Base-by-base conservation (phyloP, 2,113 vertebrate genomes). In the Vulpes ferrilata region DNA sequence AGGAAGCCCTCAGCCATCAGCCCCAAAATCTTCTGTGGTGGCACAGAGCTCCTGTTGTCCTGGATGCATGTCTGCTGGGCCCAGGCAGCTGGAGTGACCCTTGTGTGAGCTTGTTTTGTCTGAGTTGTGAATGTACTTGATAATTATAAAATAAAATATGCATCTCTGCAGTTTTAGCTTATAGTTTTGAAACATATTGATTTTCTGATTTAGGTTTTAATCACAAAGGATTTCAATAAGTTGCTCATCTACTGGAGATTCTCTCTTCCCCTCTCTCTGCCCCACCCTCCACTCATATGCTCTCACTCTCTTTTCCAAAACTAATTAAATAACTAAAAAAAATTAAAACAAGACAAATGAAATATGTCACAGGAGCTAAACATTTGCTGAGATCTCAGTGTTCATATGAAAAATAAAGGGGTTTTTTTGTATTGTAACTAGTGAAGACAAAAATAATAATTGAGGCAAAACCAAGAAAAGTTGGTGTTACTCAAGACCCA, bases 391-490 rank as follows among this genome's bases (percentile, higher is more conserved):
- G 83, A 83, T 96, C 76, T 98, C 92, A 84, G 25, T 98, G 90
- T 93, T 43, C 73, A 35, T 67, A 23, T 74, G 67, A 62, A 98
- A 98, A 97, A 93, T 93, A 95, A 98, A 98, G 94, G 88, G 71
- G 97, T 98, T 92, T 98, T 98, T 98, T 98, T 98, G 92, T 96
- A 96, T 97, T 96, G 86, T 80, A 98, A 53, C 96, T 92, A 2
- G 87, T 71, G 93, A 97, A 98, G 97, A 97, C 93, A 98, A 97
- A 98, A 98, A 96, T 97, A 98, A 98, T 97, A 98, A 73, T 97
- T 97, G 95, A 98, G 95, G 97, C 97, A 95, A 98, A 97, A 97
- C 96, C 96, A 97, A 69, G 30, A 97, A 96, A 97, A 98, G 92
- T 87, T 97, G 96, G 80, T 97, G 98, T 97, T 97, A 93, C 96